Evolutionary conservation across 53 echinoderm and acorn worm species (phyloP), one percentile per base, ranked within the genome.

Genomic region (Holothuria scabra): DNA sequence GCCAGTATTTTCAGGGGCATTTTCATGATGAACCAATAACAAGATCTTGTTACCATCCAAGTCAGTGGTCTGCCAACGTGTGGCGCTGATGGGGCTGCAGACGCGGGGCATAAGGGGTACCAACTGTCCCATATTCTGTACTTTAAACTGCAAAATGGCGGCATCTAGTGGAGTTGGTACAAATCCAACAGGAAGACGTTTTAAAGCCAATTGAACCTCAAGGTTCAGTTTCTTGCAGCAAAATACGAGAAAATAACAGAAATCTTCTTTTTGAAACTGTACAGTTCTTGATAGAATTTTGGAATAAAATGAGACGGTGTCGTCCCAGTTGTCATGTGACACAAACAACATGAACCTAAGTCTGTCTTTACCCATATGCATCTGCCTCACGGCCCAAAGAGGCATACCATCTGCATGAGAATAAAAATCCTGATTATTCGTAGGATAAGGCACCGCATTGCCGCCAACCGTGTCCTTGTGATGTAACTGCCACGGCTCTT

Each of bases 371-470:
- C 87, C 87, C 74, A 71, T 74, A 62, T 88, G 89, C 8, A 90
- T 86, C 68, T 90, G 91, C 56, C 91, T 83, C 7, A 87, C 91
- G 2, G 87, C 91, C 91, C 91, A 90, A 12, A 90, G 87, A 1
- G 91, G 91, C 87, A 87, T 87, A 35, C 59, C 86, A 59, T 87
- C 78, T 18, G 87, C 83, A 60, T 87, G 87, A 2, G 87, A 82
- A 33, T 90, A 90, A 38, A 87, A 90, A 46, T 90, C 91, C 33
- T 90, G 91, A 30, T 87, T 90, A 56, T 90, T 90, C 2, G 87
- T 87, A 16, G 91, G 91, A 32, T 89, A 89, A 1, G 85, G 81
- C 20, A 85, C 89, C 18, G 68, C 85, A 30, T 46, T 85, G 1
- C 87, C 78, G 28, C 87, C 87, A 6, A 90, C 83, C 28, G 71